A percentile compares a stretch with the other conserved stretches of the same genome.
Evolutionary conservation across 2,888 invertebrate genomes (phyloP).

Genomic region (Leptarthrus brevirostris): DNA sequence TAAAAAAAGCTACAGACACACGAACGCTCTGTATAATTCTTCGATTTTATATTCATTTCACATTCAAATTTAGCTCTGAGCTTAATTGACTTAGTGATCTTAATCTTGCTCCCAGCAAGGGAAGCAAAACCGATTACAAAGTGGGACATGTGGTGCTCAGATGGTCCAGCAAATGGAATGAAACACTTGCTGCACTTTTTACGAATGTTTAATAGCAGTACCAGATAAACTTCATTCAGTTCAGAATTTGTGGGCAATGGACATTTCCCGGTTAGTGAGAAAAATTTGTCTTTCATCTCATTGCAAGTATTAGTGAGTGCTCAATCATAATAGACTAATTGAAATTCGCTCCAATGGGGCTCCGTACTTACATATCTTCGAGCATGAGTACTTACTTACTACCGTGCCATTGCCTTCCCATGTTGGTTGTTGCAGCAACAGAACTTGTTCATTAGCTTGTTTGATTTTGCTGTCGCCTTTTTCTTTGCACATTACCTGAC

Average conservation of each 20-base stretch:
- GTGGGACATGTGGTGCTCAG: slow-evolving; percentile 34
- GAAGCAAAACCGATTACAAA: slow-evolving; percentile 21
- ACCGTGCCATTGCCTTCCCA: too few species aligned
- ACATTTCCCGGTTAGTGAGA: slow-evolving; percentile 29
- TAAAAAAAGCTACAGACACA: slow-evolving; percentile 2
- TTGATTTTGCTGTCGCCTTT: not conserved
- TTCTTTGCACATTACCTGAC: slow-evolving; percentile 27
- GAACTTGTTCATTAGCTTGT: not conserved
- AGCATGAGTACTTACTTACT: too few species aligned
- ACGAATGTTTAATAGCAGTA: not conserved
- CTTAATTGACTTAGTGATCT: slow-evolving; percentile 42
- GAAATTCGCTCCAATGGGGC: too few species aligned
- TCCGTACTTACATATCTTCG: too few species aligned
- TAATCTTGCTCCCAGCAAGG: slow-evolving; percentile 36
- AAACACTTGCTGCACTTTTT: slow-evolving; percentile 28
- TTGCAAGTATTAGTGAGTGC: too few species aligned
- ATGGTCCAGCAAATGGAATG: slow-evolving; percentile 22
- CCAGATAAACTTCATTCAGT: slow-evolving; percentile 30
- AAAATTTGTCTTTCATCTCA: slow-evolving; percentile 38
- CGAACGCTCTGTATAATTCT: not conserved
- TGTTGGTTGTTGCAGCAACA: not conserved
- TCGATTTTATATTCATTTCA: slow-evolving; percentile 37
- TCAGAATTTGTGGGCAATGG: slow-evolving; percentile 8
- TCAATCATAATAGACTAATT: too few species aligned
- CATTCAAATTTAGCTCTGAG: slow-evolving; percentile 43